Conservation (phyloP, 2,888 invertebrate species). For the Metacarcinus magister region DNA sequence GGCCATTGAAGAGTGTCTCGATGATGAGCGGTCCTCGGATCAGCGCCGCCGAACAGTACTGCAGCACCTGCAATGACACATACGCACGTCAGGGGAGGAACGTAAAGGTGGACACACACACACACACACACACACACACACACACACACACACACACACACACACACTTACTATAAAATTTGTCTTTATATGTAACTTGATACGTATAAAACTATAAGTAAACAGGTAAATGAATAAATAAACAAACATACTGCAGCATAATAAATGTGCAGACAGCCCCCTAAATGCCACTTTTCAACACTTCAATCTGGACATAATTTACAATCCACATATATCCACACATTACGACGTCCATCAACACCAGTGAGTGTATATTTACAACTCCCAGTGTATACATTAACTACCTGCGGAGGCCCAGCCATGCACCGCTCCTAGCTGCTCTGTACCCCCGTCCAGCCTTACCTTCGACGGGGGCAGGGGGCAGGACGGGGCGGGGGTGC, state of each 20-base stretch:
- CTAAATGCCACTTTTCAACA: neutral
- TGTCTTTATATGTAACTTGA: no score
- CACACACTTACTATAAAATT: neutral
- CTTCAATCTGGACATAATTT: neutral
- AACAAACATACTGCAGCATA: neutral
- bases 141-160: constrained; percentile 26
- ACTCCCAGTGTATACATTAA: neutral
- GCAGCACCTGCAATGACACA: constrained; percentile 91
- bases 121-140: neutral
- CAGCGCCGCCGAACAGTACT: constrained; percentile 90
- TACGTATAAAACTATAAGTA: neutral
- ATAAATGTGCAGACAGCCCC: no score
- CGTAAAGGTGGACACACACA: neutral
- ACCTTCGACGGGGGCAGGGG: neutral
- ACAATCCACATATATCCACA: no score
- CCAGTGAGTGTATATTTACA: neutral
- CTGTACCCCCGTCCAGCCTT: neutral
- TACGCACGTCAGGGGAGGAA: no score
- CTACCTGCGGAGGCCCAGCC: neutral
- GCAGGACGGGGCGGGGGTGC: neutral
- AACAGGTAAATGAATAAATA: neutral
- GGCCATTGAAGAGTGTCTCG: constrained; percentile 92
- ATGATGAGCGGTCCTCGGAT: constrained; percentile 90
- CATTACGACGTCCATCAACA: no score
- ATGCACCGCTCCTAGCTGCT: neutral